Evolutionary conservation across 2,113 vertebrate species (phyloP).

Genomic region (Silurus glanis): DNA sequence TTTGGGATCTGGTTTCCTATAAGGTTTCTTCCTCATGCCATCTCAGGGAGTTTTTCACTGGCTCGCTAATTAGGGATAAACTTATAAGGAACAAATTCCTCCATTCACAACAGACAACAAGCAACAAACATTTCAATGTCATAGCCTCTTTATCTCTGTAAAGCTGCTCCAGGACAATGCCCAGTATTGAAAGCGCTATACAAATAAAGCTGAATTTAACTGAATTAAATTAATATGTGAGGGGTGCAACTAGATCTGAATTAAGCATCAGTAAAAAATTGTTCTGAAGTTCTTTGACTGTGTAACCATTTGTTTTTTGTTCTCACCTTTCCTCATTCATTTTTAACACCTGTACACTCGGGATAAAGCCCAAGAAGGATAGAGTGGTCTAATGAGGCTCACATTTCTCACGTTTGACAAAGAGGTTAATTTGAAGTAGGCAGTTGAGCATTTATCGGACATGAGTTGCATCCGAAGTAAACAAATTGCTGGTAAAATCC

Average conservation of each 20-base stretch:
- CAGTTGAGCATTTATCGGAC: background rate
- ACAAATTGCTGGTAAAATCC: background rate
- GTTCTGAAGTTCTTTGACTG: background rate
- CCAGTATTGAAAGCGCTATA: no score
- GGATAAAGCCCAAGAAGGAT: background rate
- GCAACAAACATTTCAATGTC: no score
- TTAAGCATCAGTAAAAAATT: background rate
- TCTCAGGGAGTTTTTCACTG: no score
- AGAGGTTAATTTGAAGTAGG: background rate
- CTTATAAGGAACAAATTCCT: no score
- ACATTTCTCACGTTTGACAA: background rate
- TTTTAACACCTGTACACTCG: slow-evolving; percentile 9
- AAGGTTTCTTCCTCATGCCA: no score
- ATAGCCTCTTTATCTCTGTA: no score
- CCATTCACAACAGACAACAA: no score
- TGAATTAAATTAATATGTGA: background rate
- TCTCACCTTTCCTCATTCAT: background rate
- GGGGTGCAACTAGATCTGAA: background rate
- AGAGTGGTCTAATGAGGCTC: background rate
- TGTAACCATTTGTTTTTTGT: background rate
- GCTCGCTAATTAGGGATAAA: no score
- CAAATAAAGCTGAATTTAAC: no score
- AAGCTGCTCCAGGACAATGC: no score
- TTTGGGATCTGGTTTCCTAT: no score
- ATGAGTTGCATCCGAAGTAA: background rate